A percentile compares a stretch with the other conserved stretches of the same genome.
Evolutionary conservation across 30 jellyfish, hydroid and myxozoan species (phyloP).

Genomic region (Clytia hemisphaerica): DNA sequence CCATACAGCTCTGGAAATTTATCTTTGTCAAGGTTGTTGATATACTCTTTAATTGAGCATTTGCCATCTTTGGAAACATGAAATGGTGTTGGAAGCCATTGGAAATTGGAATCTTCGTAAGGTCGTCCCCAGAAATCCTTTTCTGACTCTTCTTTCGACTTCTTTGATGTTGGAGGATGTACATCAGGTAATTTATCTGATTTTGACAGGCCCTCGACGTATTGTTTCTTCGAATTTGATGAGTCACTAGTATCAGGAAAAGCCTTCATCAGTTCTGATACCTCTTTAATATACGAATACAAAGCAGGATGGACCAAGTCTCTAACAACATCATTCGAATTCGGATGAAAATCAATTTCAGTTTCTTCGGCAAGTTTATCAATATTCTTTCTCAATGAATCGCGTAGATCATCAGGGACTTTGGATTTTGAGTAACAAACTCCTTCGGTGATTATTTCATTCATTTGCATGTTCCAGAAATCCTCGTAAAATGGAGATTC

Average conservation of each 20-base stretch:
- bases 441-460: slow-evolving; percentile 41
- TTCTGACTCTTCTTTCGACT: slow-evolving; percentile 13
- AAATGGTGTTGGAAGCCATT: slow-evolving; percentile 74
- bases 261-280: slow-evolving; percentile 35
- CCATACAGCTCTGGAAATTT: slow-evolving; percentile 34
- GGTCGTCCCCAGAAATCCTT: slow-evolving; percentile 69
- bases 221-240: too few relatives aligned
- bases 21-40: slow-evolving; percentile 55
- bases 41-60: slow-evolving; percentile 47
- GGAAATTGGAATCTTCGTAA: slow-evolving; percentile 57
- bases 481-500: slow-evolving; percentile 42
- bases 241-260: too few relatives aligned
- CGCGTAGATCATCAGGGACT: slow-evolving; percentile 26
- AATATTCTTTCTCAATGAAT: slow-evolving; percentile 26
- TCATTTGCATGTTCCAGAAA: slow-evolving; percentile 43
- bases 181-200: too few relatives aligned
- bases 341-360: slow-evolving; percentile 63
- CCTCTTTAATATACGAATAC: slow-evolving; percentile 49
- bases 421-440: slow-evolving; percentile 48
- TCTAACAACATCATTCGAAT: slow-evolving; percentile 56
- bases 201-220: too few relatives aligned
- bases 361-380: slow-evolving; percentile 45
- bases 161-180: too few relatives aligned
- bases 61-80: slow-evolving; percentile 46
- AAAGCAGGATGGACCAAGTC: slow-evolving; percentile 75